Conservation (phyloP, 2,113 vertebrate species). For the Boulengerochromis microlepis region DNA sequence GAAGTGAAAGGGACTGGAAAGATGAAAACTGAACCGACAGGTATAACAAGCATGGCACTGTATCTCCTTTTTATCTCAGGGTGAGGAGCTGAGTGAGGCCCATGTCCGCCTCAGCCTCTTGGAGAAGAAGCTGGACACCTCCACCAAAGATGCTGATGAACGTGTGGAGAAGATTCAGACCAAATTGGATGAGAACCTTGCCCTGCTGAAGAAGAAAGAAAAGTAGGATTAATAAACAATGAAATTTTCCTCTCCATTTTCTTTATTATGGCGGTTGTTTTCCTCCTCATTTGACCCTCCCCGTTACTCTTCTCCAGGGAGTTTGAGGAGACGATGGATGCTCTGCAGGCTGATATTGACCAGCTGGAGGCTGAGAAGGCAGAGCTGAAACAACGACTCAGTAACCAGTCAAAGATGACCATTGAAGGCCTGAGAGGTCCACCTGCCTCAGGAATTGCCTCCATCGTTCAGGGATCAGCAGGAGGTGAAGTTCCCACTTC, state of each 20-base stretch:
- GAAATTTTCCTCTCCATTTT: neutral
- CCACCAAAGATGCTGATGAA: slow-evolving; percentile 89
- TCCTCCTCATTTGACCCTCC: neutral
- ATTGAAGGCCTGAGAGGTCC: slow-evolving; percentile 81
- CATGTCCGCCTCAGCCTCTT: slow-evolving; percentile 87
- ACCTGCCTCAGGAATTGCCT: slow-evolving; percentile 80
- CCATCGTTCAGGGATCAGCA: slow-evolving; percentile 83
- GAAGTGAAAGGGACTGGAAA: neutral
- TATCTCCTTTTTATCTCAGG: slow-evolving; percentile 58
- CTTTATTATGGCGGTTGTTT: neutral
- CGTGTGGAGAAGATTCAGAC: slow-evolving; percentile 95
- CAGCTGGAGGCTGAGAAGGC: slow-evolving; percentile 93
- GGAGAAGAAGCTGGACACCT: slow-evolving; percentile 95
- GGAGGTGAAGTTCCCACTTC: slow-evolving; percentile 69
- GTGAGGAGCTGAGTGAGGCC: slow-evolving; percentile 93
- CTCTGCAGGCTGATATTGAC: slow-evolving; percentile 94
- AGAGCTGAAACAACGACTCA: slow-evolving; percentile 89
- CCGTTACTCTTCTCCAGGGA: slow-evolving; percentile 70
- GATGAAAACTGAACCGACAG: neutral
- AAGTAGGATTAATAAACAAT: slow-evolving; percentile 69
- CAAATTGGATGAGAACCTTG: slow-evolving; percentile 83
- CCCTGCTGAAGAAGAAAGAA: slow-evolving; percentile 89
- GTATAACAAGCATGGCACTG: neutral
- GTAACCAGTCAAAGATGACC: slow-evolving; percentile 86
- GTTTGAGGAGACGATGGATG: slow-evolving; percentile 98